phyloP scores from a whole-genome alignment of 2,888 invertebrate species.

The Lasioglossum leucozonium region DNA sequence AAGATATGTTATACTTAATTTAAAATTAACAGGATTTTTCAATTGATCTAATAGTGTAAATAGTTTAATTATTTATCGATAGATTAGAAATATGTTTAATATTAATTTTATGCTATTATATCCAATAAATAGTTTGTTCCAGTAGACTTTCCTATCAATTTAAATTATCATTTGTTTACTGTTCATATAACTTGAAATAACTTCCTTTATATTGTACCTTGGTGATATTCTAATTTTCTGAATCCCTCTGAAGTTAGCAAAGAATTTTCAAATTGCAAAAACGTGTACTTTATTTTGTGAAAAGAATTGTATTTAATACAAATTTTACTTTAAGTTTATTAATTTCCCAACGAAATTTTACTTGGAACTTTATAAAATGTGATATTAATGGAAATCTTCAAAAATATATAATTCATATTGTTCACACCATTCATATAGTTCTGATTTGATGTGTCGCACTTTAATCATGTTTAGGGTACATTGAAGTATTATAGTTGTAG shows the following conservation, averaged over 20 bases:
- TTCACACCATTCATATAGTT: not conserved
- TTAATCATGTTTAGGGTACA: not conserved
- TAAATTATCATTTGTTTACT: not conserved
- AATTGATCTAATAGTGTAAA: not conserved
- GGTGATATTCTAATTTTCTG: slow-evolving; percentile 34
- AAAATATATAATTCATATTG: not conserved
- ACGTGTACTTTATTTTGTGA: not conserved
- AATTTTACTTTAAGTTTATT: not conserved
- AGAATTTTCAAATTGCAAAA: not conserved
- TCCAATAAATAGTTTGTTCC: not conserved
- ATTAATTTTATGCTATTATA: not conserved
- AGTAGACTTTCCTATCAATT: not conserved
- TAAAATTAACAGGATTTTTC: not conserved
- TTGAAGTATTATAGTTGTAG: not conserved
- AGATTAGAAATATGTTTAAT: not conserved
- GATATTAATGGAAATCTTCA: not conserved
- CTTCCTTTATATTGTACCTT: slow-evolving; percentile 20
- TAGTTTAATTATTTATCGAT: not conserved
- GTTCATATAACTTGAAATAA: slow-evolving; percentile 9
- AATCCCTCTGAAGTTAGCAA: slow-evolving; percentile 31
- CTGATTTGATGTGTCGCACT: not conserved
- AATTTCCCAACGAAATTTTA: not conserved
- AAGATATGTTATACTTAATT: not conserved
- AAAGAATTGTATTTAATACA: not conserved
- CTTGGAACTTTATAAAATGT: not conserved